Conservation (phyloP, 2,113 vertebrate genomes). For the Oncorhynchus tshawytscha region DNA sequence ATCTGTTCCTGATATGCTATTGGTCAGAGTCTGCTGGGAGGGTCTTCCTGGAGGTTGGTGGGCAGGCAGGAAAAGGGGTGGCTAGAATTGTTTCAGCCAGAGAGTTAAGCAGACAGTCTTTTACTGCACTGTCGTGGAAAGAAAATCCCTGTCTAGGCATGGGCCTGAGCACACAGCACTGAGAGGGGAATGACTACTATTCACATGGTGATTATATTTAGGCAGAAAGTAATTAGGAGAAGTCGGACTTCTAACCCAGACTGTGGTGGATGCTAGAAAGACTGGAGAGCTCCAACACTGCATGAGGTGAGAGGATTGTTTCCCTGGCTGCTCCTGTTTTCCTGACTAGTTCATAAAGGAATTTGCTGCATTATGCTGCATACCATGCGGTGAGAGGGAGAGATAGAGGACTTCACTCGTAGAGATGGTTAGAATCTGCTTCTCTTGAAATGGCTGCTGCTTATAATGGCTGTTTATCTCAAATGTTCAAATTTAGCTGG, state of each 20-base stretch:
- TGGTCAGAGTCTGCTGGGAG: constrained; percentile 79
- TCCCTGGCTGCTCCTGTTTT: constrained; percentile 60
- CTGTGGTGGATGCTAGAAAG: constrained; percentile 22
- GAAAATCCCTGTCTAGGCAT: constrained; percentile 77
- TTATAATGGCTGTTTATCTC: constrained; percentile 1
- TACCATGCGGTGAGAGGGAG: constrained; percentile 55
- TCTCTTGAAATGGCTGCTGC: constrained; percentile 18
- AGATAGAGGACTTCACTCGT: constrained; percentile 21
- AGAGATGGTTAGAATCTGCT: constrained; percentile 26
- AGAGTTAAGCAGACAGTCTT: constrained; percentile 83
- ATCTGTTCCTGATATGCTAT: constrained; percentile 73
- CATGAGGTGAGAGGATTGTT: constrained; percentile 78
- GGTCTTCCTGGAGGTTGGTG: constrained; percentile 76
- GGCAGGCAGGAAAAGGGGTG: constrained; percentile 68
- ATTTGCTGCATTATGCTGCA: constrained; percentile 90
- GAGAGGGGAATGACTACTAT: constrained; percentile 47
- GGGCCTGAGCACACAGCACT: constrained; percentile 58
- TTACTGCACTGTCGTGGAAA: constrained; percentile 85
- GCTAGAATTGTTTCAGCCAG: constrained; percentile 86
- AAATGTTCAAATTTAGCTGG: constrained; percentile 29
- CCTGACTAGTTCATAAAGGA: constrained; percentile 82
- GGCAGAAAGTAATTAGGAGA: constrained; percentile 53
- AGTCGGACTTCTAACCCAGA: constrained; percentile 54
- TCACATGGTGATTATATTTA: constrained; percentile 50
- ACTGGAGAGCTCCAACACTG: constrained; percentile 57